Evolutionary conservation across 2,888 invertebrate species (phyloP), one percentile per base, ranked within the genome.

Genomic region (Entomobrya proxima): DNA sequence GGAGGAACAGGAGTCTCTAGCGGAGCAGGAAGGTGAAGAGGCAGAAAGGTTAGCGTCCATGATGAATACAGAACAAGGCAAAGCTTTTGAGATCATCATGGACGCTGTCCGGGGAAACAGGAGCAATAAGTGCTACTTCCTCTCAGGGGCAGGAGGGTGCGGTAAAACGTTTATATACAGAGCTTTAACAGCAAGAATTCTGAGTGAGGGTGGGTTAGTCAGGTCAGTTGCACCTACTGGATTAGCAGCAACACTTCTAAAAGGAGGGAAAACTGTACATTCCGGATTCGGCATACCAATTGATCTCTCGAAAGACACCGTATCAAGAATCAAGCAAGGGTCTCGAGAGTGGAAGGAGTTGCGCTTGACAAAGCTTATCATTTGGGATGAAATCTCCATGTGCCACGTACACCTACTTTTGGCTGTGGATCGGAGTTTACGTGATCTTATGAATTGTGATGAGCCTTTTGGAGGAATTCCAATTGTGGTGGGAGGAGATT

Each of bases 121-220:
- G 6, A 30, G 64, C 24, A 35, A 11, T 9, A 27, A 35, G 47
- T 77, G 82, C 37, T 86, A 91, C 55, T 91, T 92, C 86, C 92
- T 92, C 7, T 92, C 92, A 88, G 92, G 91, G 21, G 91, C 92
- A 92, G 84, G 89, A 5, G 85, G 77, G n/a, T n/a, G n/a, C n/a
- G n/a, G n/a, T n/a, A n/a, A n/a, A n/a, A n/a, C n/a, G n/a, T n/a
- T n/a, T n/a, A n/a, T n/a, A n/a, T n/a, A n/a, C n/a, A n/a, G n/a
- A n/a, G n/a, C n/a, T n/a, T n/a, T n/a, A n/a, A n/a, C n/a, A n/a
- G n/a, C n/a, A n/a, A n/a, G n/a, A n/a, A n/a, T n/a, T n/a, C n/a
- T n/a, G n/a, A n/a, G n/a, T n/a, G n/a, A n/a, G n/a, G n/a, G n/a
- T n/a, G n/a, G n/a, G n/a, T n/a, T n/a, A n/a, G n/a, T n/a, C n/a